These are phyloP conservation scores for Drosophila mayaguana DNA, from an alignment of 2,888 invertebrate genomes.

Conservation along the genomic window DNA sequence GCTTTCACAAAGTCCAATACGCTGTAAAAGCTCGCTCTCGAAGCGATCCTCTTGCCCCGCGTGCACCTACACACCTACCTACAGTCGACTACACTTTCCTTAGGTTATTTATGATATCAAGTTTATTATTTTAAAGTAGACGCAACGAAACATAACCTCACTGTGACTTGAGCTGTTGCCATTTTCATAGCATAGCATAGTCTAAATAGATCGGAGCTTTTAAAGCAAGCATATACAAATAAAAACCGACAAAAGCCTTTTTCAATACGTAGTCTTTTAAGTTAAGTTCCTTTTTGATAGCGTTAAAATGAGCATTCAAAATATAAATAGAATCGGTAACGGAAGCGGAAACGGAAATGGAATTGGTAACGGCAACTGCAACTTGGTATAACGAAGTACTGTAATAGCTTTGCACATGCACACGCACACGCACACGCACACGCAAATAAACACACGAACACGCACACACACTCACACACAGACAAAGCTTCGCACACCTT, in stretches of 20 bases:
- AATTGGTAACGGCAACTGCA: constrained; percentile 40
- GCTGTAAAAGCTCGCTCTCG: constrained; percentile 14
- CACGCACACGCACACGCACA: constrained; percentile 13
- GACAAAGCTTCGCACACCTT: constrained; percentile 19
- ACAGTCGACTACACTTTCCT: not conserved
- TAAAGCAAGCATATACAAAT: constrained; percentile 37
- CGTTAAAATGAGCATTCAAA: constrained; percentile 17
- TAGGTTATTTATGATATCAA: constrained; percentile 8
- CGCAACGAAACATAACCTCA: constrained; percentile 49
- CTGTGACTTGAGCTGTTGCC: constrained; percentile 65
- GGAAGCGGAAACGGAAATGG: constrained; percentile 41
- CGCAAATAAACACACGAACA: too few species aligned
- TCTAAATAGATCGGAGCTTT: constrained; percentile 48
- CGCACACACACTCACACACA: not conserved
- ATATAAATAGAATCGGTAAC: constrained; percentile 29
- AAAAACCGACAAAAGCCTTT: constrained; percentile 4
- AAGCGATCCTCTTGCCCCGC: constrained; percentile 24
- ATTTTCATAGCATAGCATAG: constrained; percentile 48
- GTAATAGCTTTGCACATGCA: constrained; percentile 80
- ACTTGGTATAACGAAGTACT: constrained; percentile 77
- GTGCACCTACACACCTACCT: not conserved
- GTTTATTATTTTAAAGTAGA: constrained; percentile 5
- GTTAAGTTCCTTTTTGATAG: constrained; percentile 48
- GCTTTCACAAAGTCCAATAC: constrained; percentile 22
- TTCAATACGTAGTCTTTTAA: constrained; percentile 37